Percentiles rank a stretch among this genome's conserved stretches.
phyloP scores from a whole-genome alignment of 2,888 invertebrate species.

The Drosophila falleni region DNA sequence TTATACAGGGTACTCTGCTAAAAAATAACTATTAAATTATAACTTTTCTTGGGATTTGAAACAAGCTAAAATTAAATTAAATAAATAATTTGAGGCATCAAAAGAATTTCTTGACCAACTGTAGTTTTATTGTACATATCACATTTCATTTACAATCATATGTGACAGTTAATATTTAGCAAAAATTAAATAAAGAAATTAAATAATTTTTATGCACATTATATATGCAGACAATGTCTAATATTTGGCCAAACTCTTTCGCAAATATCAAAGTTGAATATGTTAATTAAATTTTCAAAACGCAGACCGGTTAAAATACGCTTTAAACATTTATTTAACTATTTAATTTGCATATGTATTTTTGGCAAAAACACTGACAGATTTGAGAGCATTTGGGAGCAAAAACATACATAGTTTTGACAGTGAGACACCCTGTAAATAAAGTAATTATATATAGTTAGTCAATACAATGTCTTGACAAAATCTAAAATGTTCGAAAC shows the following conservation, averaged over 20 bases:
- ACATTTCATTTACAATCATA: neutral
- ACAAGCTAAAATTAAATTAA: too few species aligned
- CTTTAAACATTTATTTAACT: conserved; percentile 28
- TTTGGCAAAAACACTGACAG: neutral
- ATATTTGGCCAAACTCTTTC: conserved; percentile 42
- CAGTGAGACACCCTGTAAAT: conserved; percentile 51
- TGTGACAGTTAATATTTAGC: neutral
- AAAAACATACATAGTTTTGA: neutral
- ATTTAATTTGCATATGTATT: conserved; percentile 38
- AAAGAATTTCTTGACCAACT: too few species aligned
- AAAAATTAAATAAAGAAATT: neutral
- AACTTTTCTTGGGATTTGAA: too few species aligned
- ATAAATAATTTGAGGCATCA: too few species aligned
- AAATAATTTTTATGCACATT: neutral
- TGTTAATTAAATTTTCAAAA: conserved; percentile 40
- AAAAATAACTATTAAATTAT: neutral
- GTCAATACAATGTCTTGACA: too few species aligned
- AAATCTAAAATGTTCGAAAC: too few species aligned
- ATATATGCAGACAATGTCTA: conserved; percentile 16
- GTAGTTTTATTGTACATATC: too few species aligned
- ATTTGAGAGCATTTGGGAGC: neutral
- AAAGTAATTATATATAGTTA: neutral
- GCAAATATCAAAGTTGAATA: conserved; percentile 75
- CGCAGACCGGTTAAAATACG: conserved; percentile 54
- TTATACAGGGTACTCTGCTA: conserved; percentile 5